These are phyloP conservation scores for Protonibea diacanthus DNA, from an alignment of 2,797 vertebrate genomes.

Conservation along the genomic window DNA sequence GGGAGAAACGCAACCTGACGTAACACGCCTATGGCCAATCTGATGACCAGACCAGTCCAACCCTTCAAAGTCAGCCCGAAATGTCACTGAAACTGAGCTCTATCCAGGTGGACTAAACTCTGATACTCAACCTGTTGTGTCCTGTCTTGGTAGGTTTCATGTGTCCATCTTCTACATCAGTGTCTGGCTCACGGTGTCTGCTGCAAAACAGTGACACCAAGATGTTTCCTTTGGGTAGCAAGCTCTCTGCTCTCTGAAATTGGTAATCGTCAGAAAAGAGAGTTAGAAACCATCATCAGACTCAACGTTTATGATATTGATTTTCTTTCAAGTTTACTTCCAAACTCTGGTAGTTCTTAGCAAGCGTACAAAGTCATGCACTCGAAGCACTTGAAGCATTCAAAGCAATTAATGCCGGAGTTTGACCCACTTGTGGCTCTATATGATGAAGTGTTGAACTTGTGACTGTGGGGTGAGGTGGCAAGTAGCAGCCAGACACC, in stretches of 20 bases:
- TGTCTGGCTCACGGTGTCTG: too few species aligned
- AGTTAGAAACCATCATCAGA: neutral
- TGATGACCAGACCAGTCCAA: too few species aligned
- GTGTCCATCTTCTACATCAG: too few species aligned
- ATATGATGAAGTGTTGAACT: constrained; percentile 72
- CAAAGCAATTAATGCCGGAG: constrained; percentile 38
- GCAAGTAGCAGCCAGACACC: constrained; percentile 69
- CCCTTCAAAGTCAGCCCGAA: too few species aligned
- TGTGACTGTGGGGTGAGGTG: constrained; percentile 67
- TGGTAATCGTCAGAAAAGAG: neutral
- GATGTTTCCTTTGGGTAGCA: too few species aligned
- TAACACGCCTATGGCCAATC: too few species aligned
- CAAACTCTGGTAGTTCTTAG: neutral
- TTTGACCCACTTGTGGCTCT: constrained; percentile 50
- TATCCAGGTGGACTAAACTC: too few species aligned
- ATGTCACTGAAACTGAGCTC: too few species aligned
- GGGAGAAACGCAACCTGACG: too few species aligned
- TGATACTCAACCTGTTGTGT: too few species aligned
- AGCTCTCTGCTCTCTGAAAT: neutral
- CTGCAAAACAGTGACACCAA: too few species aligned
- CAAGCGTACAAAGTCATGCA: neutral
- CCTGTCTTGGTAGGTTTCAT: too few species aligned
- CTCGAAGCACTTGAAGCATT: constrained; percentile 22
- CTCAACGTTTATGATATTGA: neutral
- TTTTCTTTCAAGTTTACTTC: constrained; percentile 10